These are phyloP conservation scores for Goniozus legneri DNA, from an alignment of 1,140 invertebrate species.

Conservation along the genomic window DNA sequence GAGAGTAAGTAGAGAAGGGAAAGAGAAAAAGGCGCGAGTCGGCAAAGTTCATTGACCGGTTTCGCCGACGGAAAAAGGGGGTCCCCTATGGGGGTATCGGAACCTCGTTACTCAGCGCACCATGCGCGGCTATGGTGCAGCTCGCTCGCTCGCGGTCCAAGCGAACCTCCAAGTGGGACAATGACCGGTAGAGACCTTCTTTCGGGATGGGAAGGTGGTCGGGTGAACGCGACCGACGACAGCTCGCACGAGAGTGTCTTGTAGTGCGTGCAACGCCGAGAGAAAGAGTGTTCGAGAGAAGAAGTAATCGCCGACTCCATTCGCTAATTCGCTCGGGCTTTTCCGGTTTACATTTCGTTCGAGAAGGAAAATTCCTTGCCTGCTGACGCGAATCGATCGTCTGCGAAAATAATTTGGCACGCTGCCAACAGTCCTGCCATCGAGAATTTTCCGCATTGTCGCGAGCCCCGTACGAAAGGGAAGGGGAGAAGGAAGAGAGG, in stretches of 20 bases:
- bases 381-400: too few relatives aligned
- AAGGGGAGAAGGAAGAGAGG: too few relatives aligned
- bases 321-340: constrained; percentile 47
- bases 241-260: constrained; percentile 3
- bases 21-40: too few relatives aligned
- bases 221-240: constrained; percentile 10
- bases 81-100: constrained; percentile 36
- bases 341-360: constrained; percentile 43
- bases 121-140: constrained; percentile 32
- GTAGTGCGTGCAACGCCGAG: not conserved
- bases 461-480: too few relatives aligned
- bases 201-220: constrained; percentile 36
- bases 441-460: too few relatives aligned
- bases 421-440: too few relatives aligned
- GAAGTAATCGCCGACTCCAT: constrained; percentile 34
- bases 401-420: too few relatives aligned
- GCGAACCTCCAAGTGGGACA: constrained; percentile 48
- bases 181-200: constrained; percentile 55
- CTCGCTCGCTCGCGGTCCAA: constrained; percentile 38
- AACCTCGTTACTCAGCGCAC: constrained; percentile 36
- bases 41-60: too few relatives aligned
- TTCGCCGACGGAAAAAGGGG: too few relatives aligned
- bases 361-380: not conserved
- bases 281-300: constrained; percentile 6
- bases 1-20: too few relatives aligned